These are phyloP conservation scores for Zaprionus africanus DNA, from an alignment of 1,140 invertebrate species.

Conservation along the genomic window DNA sequence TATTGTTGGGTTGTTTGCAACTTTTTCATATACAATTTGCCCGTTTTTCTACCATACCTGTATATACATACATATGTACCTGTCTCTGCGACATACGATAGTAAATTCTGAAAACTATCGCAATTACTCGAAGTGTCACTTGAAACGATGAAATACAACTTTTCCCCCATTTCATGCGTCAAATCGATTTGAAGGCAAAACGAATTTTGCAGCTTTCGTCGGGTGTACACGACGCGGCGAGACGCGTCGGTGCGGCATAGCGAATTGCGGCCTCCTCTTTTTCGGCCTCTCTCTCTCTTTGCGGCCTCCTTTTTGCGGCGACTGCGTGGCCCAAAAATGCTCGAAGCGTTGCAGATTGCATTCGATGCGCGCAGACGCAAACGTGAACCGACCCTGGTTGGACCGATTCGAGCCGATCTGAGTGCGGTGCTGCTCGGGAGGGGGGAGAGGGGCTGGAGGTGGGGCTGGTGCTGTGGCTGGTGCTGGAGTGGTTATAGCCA, in stretches of 20 bases:
- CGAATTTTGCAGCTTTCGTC: constrained; percentile 52
- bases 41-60: too few species aligned
- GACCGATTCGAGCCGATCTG: neutral
- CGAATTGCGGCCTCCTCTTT: constrained; percentile 58
- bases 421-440: neutral
- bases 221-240: constrained; percentile 39
- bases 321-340: constrained; percentile 62
- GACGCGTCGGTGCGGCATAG: constrained; percentile 38
- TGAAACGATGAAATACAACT: neutral
- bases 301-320: constrained; percentile 28
- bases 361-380: constrained; percentile 64
- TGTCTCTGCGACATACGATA: too few species aligned
- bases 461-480: constrained; percentile 7
- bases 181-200: constrained; percentile 35
- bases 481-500: constrained; percentile 28
- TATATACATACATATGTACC: too few species aligned
- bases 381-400: neutral
- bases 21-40: too few species aligned
- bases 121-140: neutral
- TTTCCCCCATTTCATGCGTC: constrained; percentile 1
- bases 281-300: neutral
- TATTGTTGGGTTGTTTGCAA: too few species aligned
- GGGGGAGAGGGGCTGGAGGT: neutral
- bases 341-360: constrained; percentile 81
- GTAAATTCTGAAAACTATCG: neutral